Conservation (phyloP, 2,113 vertebrate species). For the Raja brachyura region DNA sequence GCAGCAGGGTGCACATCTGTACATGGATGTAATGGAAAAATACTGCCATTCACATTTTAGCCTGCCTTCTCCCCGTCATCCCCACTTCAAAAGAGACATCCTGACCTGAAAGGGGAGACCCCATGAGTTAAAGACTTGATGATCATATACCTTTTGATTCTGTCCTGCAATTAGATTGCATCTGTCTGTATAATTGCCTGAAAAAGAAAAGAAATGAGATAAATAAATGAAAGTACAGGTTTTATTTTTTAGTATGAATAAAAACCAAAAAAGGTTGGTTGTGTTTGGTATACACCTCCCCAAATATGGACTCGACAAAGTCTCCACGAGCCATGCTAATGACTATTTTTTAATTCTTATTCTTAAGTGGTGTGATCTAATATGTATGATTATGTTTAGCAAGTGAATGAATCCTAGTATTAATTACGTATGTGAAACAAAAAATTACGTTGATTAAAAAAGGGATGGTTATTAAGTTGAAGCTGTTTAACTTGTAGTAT, state of each 20-base stretch:
- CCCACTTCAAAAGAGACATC: not conserved
- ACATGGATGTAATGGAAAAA: constrained; percentile 14
- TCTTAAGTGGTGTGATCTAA: constrained; percentile 92
- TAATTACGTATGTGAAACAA: constrained; percentile 76
- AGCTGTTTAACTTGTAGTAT: constrained; percentile 88
- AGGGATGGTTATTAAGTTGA: constrained; percentile 93
- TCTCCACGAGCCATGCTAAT: constrained; percentile 61
- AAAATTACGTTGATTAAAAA: constrained; percentile 74
- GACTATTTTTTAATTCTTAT: constrained; percentile 90
- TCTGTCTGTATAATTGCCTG: constrained; percentile 36
- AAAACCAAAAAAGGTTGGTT: constrained; percentile 33
- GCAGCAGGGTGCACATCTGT: constrained; percentile 22
- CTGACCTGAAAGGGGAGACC: not conserved
- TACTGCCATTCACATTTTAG: constrained; percentile 21
- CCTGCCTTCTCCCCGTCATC: not conserved
- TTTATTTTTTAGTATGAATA: constrained; percentile 38
- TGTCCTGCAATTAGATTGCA: constrained; percentile 20
- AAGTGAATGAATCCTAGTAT: constrained; percentile 82
- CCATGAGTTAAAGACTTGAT: constrained; percentile 23
- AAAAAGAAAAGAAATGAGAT: not conserved
- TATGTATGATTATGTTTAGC: constrained; percentile 86
- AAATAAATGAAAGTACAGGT: constrained; percentile 35
- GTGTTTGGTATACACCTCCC: constrained; percentile 36
- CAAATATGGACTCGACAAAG: constrained; percentile 25
- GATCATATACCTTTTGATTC: not conserved